Evolutionary conservation across 2,113 vertebrate species (phyloP).

Genomic region (Ciconia maguari): DNA sequence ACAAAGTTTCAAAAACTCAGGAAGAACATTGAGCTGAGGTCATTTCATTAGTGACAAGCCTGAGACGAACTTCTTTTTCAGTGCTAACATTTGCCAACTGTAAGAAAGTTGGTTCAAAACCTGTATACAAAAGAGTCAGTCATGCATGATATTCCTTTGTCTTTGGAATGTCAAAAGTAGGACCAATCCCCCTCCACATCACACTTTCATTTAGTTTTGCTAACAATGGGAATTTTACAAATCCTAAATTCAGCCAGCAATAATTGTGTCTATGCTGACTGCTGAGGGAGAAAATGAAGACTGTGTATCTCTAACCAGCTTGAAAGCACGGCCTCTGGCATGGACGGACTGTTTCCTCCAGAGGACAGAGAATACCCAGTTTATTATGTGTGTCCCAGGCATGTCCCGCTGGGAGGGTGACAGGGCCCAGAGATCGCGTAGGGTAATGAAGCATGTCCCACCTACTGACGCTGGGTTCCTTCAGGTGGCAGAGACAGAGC

Average conservation of each 20-base stretch:
- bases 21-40: background rate
- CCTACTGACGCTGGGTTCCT: background rate
- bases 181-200: background rate
- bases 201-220: background rate
- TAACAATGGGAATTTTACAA: background rate
- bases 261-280: background rate
- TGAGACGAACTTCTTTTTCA: background rate
- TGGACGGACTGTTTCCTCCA: background rate
- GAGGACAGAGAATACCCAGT: background rate
- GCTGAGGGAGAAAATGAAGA: background rate
- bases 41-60: background rate
- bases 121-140: background rate
- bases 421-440: background rate
- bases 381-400: background rate
- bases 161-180: background rate
- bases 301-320: background rate
- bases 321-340: background rate
- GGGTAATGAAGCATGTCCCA: background rate
- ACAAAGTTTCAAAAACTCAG: background rate
- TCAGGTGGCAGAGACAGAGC: background rate
- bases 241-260: background rate
- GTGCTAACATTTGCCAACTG: background rate
- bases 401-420: background rate
- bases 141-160: background rate
- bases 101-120: background rate